Percentiles rank a stretch among this genome's conserved stretches.
Evolutionary conservation across 2,113 vertebrate species (phyloP).

Genomic region (Circaetus gallicus): DNA sequence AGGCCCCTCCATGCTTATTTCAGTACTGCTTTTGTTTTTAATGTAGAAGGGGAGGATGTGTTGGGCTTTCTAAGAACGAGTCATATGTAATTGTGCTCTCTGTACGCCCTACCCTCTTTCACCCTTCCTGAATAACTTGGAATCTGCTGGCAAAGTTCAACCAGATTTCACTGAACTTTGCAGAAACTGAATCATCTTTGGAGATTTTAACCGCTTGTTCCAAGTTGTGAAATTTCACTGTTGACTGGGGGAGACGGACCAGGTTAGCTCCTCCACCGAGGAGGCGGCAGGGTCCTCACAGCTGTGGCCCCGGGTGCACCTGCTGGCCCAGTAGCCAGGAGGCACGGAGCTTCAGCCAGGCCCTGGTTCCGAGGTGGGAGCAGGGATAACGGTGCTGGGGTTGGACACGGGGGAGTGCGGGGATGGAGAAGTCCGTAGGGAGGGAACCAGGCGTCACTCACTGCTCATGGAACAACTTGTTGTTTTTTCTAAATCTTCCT

Average conservation of each 20-base stretch:
- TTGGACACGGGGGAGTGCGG: fast-evolving
- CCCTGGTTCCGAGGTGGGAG: neutral
- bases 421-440: neutral
- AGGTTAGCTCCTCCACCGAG: neutral
- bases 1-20: neutral
- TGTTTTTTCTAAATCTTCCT: constrained; percentile 37
- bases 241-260: fast-evolving
- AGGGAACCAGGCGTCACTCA: neutral
- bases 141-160: neutral
- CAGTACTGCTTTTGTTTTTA: neutral
- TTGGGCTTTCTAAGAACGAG: neutral
- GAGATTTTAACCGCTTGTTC: neutral
- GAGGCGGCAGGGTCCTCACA: neutral
- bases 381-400: neutral
- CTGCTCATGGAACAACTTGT: constrained; percentile 26
- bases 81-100: neutral
- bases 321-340: neutral
- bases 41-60: neutral
- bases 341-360: neutral
- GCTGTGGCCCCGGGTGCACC: neutral
- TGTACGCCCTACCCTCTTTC: fast-evolving
- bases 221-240: neutral
- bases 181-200: neutral
- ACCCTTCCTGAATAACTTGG: neutral
- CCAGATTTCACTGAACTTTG: neutral